Percentiles rank a stretch among this genome's conserved stretches.
phyloP scores from a whole-genome alignment of 2,113 vertebrate genomes.

The Brachyhypopomus gauderio region DNA sequence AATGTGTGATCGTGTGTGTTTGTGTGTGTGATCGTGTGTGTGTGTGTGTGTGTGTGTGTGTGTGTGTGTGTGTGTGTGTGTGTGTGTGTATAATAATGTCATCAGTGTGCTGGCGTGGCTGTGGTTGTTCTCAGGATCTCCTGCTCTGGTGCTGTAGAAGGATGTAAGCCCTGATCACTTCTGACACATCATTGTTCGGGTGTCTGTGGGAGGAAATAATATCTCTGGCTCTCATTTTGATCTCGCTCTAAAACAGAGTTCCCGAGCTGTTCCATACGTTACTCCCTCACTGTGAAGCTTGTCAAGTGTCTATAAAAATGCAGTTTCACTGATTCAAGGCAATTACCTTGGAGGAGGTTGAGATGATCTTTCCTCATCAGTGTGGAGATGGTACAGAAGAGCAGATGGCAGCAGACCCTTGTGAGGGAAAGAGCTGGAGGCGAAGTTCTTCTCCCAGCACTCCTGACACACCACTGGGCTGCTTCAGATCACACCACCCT shows the following conservation, averaged over 20 bases:
- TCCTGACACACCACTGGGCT: slow-evolving; percentile 29
- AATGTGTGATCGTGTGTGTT: slow-evolving; percentile 2
- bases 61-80: slow-evolving; percentile 46
- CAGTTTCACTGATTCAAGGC: slow-evolving; percentile 79
- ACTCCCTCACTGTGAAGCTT: slow-evolving; percentile 71
- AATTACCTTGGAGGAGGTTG: slow-evolving; percentile 75
- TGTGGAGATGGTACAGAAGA: slow-evolving; percentile 50
- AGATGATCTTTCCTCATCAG: slow-evolving; percentile 53
- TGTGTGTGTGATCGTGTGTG: slow-evolving; percentile 26
- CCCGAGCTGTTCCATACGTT: slow-evolving; percentile 77
- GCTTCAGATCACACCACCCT: slow-evolving; percentile 44
- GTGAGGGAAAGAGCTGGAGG: slow-evolving; percentile 53
- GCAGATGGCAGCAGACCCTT: slow-evolving; percentile 56
- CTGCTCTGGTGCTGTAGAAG: slow-evolving; percentile 59
- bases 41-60: slow-evolving; percentile 52
- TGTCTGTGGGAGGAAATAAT: slow-evolving; percentile 76
- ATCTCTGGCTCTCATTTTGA: slow-evolving; percentile 64
- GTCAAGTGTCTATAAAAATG: slow-evolving; percentile 77
- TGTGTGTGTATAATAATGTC: slow-evolving; percentile 50
- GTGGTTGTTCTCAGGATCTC: slow-evolving; percentile 48
- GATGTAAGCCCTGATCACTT: slow-evolving; percentile 76
- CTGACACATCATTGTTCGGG: slow-evolving; percentile 73
- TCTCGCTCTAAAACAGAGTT: slow-evolving; percentile 68
- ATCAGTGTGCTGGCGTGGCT: slow-evolving; percentile 46
- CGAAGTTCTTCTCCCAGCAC: slow-evolving; percentile 43